A percentile compares a stretch with the other conserved stretches of the same genome.
phyloP scores from a whole-genome alignment of 2,797 vertebrate genomes.

The Tinamus major region DNA sequence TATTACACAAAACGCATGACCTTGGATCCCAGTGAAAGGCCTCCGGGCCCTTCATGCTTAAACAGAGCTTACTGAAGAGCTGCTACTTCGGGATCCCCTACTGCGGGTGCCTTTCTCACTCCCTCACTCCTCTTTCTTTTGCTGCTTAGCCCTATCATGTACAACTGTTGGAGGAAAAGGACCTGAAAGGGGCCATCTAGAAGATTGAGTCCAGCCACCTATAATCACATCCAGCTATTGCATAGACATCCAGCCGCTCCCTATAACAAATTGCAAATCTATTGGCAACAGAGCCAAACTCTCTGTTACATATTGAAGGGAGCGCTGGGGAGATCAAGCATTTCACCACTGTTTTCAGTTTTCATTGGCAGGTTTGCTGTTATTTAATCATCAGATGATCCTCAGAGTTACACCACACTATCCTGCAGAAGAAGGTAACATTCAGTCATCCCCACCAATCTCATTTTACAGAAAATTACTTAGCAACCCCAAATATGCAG shows the following conservation, averaged over 20 bases:
- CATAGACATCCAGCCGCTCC: neutral
- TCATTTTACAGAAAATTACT: neutral
- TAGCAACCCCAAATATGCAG: neutral
- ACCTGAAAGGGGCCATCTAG: neutral
- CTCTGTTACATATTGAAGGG: rapidly evolving
- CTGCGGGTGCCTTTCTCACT: neutral
- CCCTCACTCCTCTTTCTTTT: neutral
- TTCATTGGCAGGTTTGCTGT: neutral
- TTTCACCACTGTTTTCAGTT: neutral
- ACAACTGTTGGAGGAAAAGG: neutral
- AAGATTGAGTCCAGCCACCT: neutral
- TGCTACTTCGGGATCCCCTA: neutral
- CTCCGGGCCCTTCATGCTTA: neutral
- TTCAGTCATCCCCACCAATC: rapidly evolving
- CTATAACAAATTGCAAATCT: neutral
- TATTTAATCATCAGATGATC: neutral
- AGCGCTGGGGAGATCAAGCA: neutral
- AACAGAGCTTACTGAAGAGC: neutral
- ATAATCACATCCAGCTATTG: neutral
- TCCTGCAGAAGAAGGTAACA: neutral
- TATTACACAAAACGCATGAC: neutral
- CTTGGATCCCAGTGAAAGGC: neutral
- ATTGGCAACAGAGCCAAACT: neutral
- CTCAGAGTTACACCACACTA: neutral
- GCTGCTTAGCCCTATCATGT: neutral